Conservation (phyloP, 2,888 invertebrate species). For the Leucophenga montana region DNA sequence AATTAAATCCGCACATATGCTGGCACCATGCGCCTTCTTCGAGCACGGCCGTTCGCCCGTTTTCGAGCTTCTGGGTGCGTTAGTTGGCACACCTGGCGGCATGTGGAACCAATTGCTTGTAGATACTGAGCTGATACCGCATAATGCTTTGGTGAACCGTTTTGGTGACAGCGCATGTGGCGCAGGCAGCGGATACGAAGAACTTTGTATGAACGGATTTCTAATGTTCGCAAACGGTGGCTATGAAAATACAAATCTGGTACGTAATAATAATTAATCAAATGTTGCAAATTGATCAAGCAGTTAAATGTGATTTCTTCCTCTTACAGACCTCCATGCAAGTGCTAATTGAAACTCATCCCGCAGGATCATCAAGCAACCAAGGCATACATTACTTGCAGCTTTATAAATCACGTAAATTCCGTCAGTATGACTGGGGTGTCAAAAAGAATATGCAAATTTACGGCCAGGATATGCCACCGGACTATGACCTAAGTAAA, state of each 20-base stretch:
- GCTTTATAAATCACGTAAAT: slow-evolving; percentile 51
- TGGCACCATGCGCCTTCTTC: slow-evolving; percentile 73
- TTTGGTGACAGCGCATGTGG: slow-evolving; percentile 58
- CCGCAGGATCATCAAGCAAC: slow-evolving; percentile 65
- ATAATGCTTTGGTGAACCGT: slow-evolving; percentile 55
- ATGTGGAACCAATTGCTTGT: slow-evolving; percentile 52
- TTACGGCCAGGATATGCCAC: slow-evolving; percentile 60
- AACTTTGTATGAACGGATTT: slow-evolving; percentile 57
- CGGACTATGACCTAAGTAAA: slow-evolving; percentile 61
- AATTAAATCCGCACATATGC: slow-evolving; percentile 64
- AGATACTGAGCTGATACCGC: slow-evolving; percentile 60
- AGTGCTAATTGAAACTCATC: slow-evolving; percentile 62
- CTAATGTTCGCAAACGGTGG: slow-evolving; percentile 58
- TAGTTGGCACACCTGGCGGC: slow-evolving; percentile 61
- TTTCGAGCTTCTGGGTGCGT: slow-evolving; percentile 71
- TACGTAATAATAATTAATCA: slow-evolving; percentile 36
- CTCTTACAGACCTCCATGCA: slow-evolving; percentile 53
- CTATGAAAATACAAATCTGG: slow-evolving; percentile 59
- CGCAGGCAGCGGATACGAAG: slow-evolving; percentile 36
- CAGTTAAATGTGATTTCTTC: background rate
- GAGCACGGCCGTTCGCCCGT: slow-evolving; percentile 74
- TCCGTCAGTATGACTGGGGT: slow-evolving; percentile 68
- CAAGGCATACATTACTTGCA: slow-evolving; percentile 68
- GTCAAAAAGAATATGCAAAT: slow-evolving; percentile 51
- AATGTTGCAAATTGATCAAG: background rate